Base-by-base conservation (phyloP, 2,888 invertebrate species). In the Nebria brevicollis region DNA sequence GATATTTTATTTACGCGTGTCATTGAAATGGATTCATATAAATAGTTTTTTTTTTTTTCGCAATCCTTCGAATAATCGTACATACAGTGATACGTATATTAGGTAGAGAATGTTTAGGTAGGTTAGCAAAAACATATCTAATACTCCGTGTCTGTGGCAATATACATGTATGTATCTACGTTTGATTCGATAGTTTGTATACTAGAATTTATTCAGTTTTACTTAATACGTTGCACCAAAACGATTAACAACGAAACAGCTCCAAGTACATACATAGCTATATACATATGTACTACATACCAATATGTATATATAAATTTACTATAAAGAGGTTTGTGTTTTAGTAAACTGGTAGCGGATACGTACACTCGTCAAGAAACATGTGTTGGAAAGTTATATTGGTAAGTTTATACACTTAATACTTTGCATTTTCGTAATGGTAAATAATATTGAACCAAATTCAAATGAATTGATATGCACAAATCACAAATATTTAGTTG, bases 301-400 rank as follows among this genome's bases (percentile, higher is more conserved):
- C 20, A 20, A 20, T 20, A 20, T 20, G 20, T 20, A 20, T 20
- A 34, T 34, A 34, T 34, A 34, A 4, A 34, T 34, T 34, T 54
- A 54, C 54, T 54, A 11, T 70, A 25, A 13, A 10, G 11, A 70
- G 26, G 70, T 70, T 70, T 15, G 34, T 13, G 70, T 70, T 70
- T 70, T 70, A 70, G 70, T 79, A 66, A 77, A 78, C 73, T 78
- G 74, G 79, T 54, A 11, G 13, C 8, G 13, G 8, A 54, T 54
- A 54, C 54, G 11, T 79, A 79, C 75, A 79, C 75, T 75, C 75
- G 75, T 43, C 75, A 68, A 66, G 42, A 77, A 75, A 79, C 75
- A 79, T 79, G 79, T 68, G 54, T 75, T 79, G 75, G 79, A 79
- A 79, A 79, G 79, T 79, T 42, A 79, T 79, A 43, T 70, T 75